Conservation (phyloP, 2,888 invertebrate species). For the Eutolmus rufibarbis region DNA sequence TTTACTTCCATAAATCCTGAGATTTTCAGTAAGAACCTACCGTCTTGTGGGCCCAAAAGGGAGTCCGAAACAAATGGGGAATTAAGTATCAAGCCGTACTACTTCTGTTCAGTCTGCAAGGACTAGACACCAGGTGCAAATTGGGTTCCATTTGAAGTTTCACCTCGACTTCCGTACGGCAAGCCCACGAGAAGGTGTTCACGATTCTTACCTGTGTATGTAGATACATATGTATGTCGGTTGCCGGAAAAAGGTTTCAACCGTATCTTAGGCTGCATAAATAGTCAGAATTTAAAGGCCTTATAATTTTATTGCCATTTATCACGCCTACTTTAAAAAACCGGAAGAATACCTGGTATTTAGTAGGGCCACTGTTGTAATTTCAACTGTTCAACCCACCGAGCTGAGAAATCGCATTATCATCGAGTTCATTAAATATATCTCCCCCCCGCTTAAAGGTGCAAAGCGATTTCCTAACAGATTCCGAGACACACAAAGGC, state of each 20-base stretch:
- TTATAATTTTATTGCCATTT: background rate
- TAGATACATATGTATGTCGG: background rate
- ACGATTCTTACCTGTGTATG: background rate
- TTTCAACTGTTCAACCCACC: background rate
- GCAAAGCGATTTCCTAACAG: background rate
- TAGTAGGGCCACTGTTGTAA: background rate
- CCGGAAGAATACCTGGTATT: background rate
- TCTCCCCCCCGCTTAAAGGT: background rate
- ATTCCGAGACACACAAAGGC: background rate
- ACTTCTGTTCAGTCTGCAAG: background rate
- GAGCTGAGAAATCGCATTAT: constrained; percentile 24
- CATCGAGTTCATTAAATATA: constrained; percentile 14
- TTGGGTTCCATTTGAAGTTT: background rate
- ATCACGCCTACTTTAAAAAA: background rate
- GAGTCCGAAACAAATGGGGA: constrained; percentile 14
- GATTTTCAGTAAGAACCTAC: background rate
- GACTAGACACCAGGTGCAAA: constrained; percentile 2
- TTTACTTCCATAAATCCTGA: background rate
- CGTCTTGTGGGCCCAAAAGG: background rate
- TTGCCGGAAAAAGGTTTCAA: background rate
- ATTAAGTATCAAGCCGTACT: background rate
- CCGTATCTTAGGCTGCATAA: background rate
- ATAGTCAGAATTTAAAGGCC: background rate
- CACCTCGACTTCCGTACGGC: background rate
- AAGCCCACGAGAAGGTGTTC: background rate